Base-by-base conservation (phyloP, 2,888 invertebrate species). In the Anticlea derivata region DNA sequence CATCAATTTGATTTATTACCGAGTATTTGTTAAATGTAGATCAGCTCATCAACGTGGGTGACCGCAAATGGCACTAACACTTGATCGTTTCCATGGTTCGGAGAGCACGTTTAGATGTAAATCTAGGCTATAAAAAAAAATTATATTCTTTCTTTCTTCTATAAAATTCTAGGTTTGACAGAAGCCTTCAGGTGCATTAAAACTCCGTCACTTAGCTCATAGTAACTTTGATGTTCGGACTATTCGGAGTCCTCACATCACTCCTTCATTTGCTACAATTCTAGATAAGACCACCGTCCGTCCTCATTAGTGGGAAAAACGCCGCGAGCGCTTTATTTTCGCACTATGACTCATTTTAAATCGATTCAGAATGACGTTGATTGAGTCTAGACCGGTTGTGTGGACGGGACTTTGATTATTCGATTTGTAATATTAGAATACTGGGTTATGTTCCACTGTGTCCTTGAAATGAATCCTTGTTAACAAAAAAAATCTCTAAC, bases 271-370 rank as follows among this genome's bases (percentile, higher is more conserved):
- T 10, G 23, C 1, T 10, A 26, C 52, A 44, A 20, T 34, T 11
- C 44, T 53, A 26, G 27, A 7, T 56, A 68, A 70, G 70, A 68
- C 63, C 72, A 73, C 68, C 68, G 67, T 64, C 70, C 70, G 75
- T 72, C 63, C 81, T 84, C 79, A 83, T 85, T 80, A 85, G 64
- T 60, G 58, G 55, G 63, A 74, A 80, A 80, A 78, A 76, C 70
- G 49, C 60, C 64, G 56, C 65, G 65, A 66, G 52, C 58, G 58
- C 69, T 75, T 71, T 74, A 74, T 73, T 76, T 77, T 70, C 60
- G 67, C 68, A 62, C 65, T 63, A 65, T 82, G 79, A 83, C 70
- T 78, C 75, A 79, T 66, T 56, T 54, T 27, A 31, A 49, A 52
- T 50, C 52, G 55, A 60, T 61, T 63, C 68, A 10, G 43, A 57